Base-by-base conservation (phyloP, 1,140 invertebrate genomes). In the Chelonus insularis region DNA sequence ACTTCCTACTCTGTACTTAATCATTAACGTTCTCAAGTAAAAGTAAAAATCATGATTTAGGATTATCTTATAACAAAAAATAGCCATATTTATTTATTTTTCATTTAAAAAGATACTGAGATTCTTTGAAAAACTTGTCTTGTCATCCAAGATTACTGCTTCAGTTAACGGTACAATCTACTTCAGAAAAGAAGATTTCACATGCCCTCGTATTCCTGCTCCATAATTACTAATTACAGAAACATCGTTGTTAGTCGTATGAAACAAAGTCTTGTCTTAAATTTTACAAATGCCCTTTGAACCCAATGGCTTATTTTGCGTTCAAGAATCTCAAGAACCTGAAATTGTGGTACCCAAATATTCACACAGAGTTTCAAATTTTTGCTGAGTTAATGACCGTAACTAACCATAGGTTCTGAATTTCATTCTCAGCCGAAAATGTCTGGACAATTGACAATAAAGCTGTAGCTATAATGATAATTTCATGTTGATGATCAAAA, bases 1-100 rank as follows among this genome's bases (percentile, higher is more conserved):
- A 23, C 21, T 37, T 62, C 69, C 71, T 80, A 78, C 73, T 73
- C 76, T 68, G 69, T 71, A 29, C 25, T 70, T 68, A 73, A 74
- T 75, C 70, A 73, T 74, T 74, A 74, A 69, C 67, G 72, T 75
- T 29, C 25, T 29, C 25, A 7, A 29, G 3, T 29, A 7, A 29
- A 29, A 29, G 7, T 4, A 29, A 29, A 29, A 29, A 29, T 7
- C 3, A 29, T 29, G 25, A 29, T 29, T 29, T 29, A 7, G 25
- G 25, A 29, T 29, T n/a, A n/a, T n/a, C n/a, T n/a, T n/a, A 43
- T 51, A 34, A 36, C 16, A 7, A n/a, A 51, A 12, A 51, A 16
- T 12, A 12, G 1, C 8, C 14, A 16, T 34, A 5, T 34, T 32
- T 32, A 16, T 51, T 32, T 25, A 18, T 25, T 23, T 9, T 48